Percentiles rank a stretch among this genome's conserved stretches.
phyloP scores from a whole-genome alignment of 2,888 invertebrate species.

The Bimastos eiseni region DNA sequence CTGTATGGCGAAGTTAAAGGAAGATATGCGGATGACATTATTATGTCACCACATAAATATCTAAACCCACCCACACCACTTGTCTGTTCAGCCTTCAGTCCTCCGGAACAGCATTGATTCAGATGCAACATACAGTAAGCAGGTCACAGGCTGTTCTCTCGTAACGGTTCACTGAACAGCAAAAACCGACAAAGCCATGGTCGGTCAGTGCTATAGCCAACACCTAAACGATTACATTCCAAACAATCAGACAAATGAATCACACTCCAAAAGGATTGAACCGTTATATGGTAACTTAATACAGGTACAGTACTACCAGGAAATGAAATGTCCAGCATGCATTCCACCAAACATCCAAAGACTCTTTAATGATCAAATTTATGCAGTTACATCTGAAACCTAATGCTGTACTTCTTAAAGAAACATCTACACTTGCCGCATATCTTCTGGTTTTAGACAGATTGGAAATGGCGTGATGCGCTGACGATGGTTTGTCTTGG shows the following conservation, averaged over 20 bases:
- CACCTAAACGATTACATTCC: neutral
- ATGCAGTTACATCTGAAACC: neutral
- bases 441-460: neutral
- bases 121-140: neutral
- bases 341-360: neutral
- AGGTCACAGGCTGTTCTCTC: neutral
- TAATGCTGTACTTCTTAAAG: neutral
- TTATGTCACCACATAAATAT: neutral
- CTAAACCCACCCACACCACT: neutral
- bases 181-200: neutral
- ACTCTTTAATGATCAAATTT: neutral
- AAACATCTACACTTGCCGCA: neutral
- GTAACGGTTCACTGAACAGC: neutral
- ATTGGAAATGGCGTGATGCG: neutral
- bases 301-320: neutral
- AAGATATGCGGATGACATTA: neutral
- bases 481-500: neutral
- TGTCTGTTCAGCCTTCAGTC: neutral
- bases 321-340: neutral
- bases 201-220: neutral
- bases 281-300: neutral
- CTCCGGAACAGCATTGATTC: constrained; percentile 2
- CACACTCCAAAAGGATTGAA: neutral
- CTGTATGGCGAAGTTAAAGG: neutral
- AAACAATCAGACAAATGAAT: neutral